Base-by-base conservation (phyloP, 2,797 vertebrate species). In the Onychomys leucogaster region DNA sequence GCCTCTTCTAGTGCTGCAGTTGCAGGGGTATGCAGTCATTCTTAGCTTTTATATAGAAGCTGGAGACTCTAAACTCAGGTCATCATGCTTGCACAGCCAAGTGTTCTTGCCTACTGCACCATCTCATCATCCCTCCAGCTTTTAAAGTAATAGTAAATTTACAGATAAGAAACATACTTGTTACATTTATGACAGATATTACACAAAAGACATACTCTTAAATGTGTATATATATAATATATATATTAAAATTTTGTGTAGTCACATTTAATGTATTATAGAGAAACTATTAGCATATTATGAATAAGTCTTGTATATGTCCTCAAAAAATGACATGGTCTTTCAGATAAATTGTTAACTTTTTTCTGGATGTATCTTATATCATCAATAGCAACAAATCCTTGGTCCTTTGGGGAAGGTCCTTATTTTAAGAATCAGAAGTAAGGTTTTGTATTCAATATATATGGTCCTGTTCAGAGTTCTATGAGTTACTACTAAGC, bases 81-180 rank as follows among this genome's bases (percentile, higher is more conserved):
- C 27, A 49, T 16, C 43, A 16, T 67, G 63, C 11, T 49, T 86
- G 3, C 14, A 19, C 0, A n/a, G 19, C 37, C 37, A 85, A 8
- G 17, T 49, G 41, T 21, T 49, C 41, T 49, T 85, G 43, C 29
- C 17, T 13, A 46, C 11, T n/a, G 11, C 0, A 14, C 19, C 61
- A 49, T 85, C 11, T 85, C 32, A 61, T 83, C 37, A 25, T 32
- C 32, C 4, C 32, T 25, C 76, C 76, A 43, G 41, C 55, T 82
- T 67, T 71, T 61, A 41, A 52, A 89, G 43, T 49, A 90, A 37
- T n/a, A 94, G 83, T 87, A 76, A 23, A 11, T 84, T 95, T 95
- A 78, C 29, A 96, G 49, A 57, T 76, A 83, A 73, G 17, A 67
- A 78, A 41, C 16, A 37, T 65, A 73, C 76, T 87, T 86, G 32